phyloP scores from a whole-genome alignment of 1,140 invertebrate genomes.

The Myzus persicae region DNA sequence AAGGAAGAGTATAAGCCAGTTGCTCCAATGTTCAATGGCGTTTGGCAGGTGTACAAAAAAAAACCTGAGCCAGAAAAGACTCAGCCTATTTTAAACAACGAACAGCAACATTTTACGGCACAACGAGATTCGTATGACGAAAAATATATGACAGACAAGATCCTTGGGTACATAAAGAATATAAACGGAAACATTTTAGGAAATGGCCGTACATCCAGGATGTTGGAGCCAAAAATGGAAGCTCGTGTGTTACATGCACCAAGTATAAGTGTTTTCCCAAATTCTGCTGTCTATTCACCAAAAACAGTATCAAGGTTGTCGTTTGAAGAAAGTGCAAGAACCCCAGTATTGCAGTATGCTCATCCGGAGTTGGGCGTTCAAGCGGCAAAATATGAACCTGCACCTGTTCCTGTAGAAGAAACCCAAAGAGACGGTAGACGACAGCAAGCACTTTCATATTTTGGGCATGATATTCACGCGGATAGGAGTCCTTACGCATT shows the following conservation, averaged over 20 bases:
- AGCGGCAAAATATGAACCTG: slow-evolving; percentile 68
- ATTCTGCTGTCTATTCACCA: slow-evolving; percentile 70
- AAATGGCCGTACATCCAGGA: slow-evolving; percentile 33
- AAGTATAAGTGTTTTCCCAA: slow-evolving; percentile 71
- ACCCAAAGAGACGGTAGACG: slow-evolving; percentile 61
- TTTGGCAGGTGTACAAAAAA: slow-evolving; percentile 52
- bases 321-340: slow-evolving; percentile 74
- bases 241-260: slow-evolving; percentile 75
- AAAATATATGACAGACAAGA: slow-evolving; percentile 61
- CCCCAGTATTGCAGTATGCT: slow-evolving; percentile 79
- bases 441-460: slow-evolving; percentile 62
- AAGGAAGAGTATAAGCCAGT: slow-evolving; percentile 33
- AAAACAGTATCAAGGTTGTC: slow-evolving; percentile 65
- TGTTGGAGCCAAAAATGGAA: slow-evolving; percentile 68
- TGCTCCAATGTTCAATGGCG: slow-evolving; percentile 36
- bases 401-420: slow-evolving; percentile 60
- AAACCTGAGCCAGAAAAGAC: slow-evolving; percentile 27
- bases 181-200: slow-evolving; percentile 68
- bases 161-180: slow-evolving; percentile 71
- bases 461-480: slow-evolving; percentile 64
- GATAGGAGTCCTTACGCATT: slow-evolving; percentile 65
- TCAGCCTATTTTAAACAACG: not conserved
- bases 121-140: slow-evolving; percentile 57
- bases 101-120: not conserved
- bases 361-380: slow-evolving; percentile 80